Evolutionary conservation across 2,113 vertebrate genomes (phyloP).

Genomic region (Colinus virginianus): DNA sequence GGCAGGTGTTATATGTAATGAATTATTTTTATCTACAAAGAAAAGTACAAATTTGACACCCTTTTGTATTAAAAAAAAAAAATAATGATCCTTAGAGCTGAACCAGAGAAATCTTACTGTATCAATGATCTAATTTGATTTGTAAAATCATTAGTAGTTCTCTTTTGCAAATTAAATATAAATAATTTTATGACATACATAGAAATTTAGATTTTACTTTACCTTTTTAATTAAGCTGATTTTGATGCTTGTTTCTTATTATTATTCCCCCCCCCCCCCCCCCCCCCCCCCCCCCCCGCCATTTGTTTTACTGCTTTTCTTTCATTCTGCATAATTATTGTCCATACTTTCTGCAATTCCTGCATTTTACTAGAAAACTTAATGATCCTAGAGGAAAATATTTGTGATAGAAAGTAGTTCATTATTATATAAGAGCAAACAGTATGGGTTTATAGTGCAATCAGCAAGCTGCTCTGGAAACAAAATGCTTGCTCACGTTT

Average conservation of each 20-base stretch:
- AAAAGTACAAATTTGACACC: background rate
- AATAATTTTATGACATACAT: background rate
- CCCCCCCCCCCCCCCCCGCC: background rate
- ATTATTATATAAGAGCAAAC: background rate
- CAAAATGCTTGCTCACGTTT: slow-evolving; percentile 11
- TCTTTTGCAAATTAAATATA: background rate
- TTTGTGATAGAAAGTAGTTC: background rate
- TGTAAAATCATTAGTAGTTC: background rate
- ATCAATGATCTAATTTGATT: background rate
- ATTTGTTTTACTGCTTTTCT: background rate
- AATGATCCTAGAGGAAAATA: background rate
- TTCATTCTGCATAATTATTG: background rate
- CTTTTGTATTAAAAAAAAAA: background rate
- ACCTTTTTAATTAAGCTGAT: background rate
- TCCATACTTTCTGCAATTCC: background rate
- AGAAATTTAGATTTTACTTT: background rate
- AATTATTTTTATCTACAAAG: background rate
- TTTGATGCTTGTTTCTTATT: background rate
- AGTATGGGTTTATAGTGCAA: background rate
- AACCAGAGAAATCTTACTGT: background rate
- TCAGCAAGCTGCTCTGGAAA: slow-evolving; percentile 20
- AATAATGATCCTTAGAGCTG: background rate
- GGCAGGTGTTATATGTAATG: background rate
- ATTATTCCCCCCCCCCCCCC: background rate
- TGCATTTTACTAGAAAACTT: background rate